phyloP scores from a whole-genome alignment of 2,113 vertebrate species.

The Aptenodytes patagonicus region DNA sequence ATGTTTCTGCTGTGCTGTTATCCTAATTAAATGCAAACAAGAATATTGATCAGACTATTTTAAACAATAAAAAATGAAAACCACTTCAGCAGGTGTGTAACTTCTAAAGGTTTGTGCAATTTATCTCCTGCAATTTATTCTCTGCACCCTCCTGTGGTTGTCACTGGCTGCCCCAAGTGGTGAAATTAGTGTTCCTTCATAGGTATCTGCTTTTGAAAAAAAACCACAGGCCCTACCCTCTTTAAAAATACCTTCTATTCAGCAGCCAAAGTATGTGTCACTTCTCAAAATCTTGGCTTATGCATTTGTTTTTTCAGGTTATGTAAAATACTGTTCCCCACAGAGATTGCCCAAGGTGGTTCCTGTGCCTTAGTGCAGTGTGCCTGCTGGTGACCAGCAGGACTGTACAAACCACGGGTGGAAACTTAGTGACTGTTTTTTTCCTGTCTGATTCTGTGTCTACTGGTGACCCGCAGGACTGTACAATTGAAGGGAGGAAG shows the following conservation, averaged over 20 bases:
- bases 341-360: neutral
- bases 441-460: neutral
- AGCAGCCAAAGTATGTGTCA: neutral
- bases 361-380: neutral
- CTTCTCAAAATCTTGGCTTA: neutral
- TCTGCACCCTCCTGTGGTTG: neutral
- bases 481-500: neutral
- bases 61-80: neutral
- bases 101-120: neutral
- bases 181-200: neutral
- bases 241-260: constrained; percentile 20
- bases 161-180: neutral
- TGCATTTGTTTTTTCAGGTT: neutral
- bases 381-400: neutral
- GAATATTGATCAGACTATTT: neutral
- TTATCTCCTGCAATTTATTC: neutral
- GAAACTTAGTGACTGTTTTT: neutral
- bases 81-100: neutral
- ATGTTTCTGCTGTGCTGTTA: neutral
- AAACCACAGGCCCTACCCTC: neutral
- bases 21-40: neutral
- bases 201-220: neutral
- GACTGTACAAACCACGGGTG: neutral
- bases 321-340: neutral
- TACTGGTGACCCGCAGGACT: neutral